Conservation (phyloP, 2,888 invertebrate species). For the Oasisia sp. region DNA sequence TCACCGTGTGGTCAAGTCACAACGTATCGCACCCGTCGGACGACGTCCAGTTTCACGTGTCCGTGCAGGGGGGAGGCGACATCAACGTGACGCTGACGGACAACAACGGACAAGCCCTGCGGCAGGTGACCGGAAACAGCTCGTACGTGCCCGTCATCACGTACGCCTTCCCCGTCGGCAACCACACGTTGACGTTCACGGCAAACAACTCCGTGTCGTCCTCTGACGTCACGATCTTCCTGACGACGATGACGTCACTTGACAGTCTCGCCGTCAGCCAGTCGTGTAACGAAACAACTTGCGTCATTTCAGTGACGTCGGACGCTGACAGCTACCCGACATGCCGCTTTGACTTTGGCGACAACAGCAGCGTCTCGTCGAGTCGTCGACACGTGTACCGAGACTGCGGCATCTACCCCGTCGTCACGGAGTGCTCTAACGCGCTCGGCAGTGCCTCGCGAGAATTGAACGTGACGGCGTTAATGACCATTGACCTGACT, state of each 20-base stretch:
- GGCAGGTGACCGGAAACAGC: neutral
- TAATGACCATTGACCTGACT: neutral
- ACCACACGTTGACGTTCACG: conserved; percentile 12
- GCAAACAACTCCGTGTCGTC: neutral
- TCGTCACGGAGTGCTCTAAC: neutral
- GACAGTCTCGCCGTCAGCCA: neutral
- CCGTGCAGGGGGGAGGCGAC: neutral
- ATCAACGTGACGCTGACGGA: neutral
- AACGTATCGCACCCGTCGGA: neutral
- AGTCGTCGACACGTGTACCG: neutral
- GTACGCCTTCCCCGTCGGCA: neutral
- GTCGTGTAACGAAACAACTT: neutral
- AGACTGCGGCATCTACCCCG: neutral
- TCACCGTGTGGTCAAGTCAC: neutral
- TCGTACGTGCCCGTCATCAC: neutral
- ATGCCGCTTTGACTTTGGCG: neutral
- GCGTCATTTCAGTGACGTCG: neutral
- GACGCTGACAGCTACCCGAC: neutral
- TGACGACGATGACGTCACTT: neutral
- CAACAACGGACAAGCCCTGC: neutral
- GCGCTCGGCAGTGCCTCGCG: neutral
- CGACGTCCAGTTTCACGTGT: neutral
- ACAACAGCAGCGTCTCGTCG: neutral
- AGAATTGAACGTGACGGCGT: neutral
- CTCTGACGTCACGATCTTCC: neutral